phyloP scores from a whole-genome alignment of 1,140 invertebrate genomes.

The Temnothorax longispinosus region DNA sequence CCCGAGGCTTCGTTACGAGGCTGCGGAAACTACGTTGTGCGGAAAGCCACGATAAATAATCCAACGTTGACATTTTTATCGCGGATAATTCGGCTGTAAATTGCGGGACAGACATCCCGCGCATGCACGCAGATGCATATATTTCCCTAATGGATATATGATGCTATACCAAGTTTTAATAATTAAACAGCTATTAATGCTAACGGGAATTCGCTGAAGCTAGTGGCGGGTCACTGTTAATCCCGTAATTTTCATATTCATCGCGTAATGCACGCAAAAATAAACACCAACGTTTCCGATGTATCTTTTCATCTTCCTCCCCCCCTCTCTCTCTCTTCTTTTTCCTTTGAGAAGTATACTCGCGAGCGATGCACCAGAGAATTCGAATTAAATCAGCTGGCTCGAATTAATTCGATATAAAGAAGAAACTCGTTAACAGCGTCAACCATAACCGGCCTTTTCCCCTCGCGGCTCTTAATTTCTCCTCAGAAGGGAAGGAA shows the following conservation, averaged over 20 bases:
- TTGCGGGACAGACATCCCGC: neutral
- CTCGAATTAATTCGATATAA: slow-evolving; percentile 36
- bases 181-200: slow-evolving; percentile 30
- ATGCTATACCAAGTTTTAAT: neutral
- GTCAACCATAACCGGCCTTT: neutral
- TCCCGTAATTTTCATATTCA: slow-evolving; percentile 10
- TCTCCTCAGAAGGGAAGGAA: neutral
- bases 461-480: slow-evolving; percentile 19
- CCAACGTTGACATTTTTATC: neutral
- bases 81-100: neutral
- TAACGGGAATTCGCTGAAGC: neutral
- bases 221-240: neutral
- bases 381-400: slow-evolving; percentile 36
- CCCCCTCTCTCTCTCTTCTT: neutral
- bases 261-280: neutral
- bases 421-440: slow-evolving; percentile 38
- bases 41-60: neutral
- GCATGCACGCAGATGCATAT: neutral
- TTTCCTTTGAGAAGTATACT: neutral
- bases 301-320: neutral
- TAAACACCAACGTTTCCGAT: neutral
- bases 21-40: too few relatives aligned
- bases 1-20: neutral
- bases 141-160: slow-evolving; percentile 12
- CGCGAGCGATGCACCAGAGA: neutral